Conservation (phyloP, 2,888 invertebrate genomes). For the Lepeophtheirus nordmannii region DNA sequence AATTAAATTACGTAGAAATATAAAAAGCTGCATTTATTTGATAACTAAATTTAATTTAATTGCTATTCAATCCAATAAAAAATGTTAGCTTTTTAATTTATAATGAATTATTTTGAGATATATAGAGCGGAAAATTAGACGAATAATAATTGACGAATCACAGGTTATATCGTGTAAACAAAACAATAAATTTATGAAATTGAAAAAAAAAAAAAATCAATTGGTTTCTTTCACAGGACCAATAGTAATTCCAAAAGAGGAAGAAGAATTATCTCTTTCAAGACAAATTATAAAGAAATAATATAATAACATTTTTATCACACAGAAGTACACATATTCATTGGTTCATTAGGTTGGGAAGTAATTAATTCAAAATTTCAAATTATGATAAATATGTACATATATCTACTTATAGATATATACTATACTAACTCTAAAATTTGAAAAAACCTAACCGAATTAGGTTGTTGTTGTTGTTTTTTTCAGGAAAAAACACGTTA, state of each 20-base stretch:
- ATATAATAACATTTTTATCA: too few relatives aligned
- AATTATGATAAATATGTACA: too few relatives aligned
- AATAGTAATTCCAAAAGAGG: not conserved
- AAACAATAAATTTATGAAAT: too few relatives aligned
- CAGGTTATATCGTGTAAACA: too few relatives aligned
- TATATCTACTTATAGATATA: too few relatives aligned
- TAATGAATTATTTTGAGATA: not conserved
- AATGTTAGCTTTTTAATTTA: not conserved
- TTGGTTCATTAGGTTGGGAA: too few relatives aligned
- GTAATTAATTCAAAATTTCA: too few relatives aligned
- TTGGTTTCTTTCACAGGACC: not conserved
- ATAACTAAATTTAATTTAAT: not conserved
- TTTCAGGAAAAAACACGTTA: too few relatives aligned
- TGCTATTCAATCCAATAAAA: not conserved
- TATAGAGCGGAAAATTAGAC: not conserved
- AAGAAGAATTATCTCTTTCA: not conserved
- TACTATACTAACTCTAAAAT: too few relatives aligned
- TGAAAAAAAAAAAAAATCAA: not conserved
- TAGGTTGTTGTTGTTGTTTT: too few relatives aligned
- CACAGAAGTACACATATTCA: too few relatives aligned
- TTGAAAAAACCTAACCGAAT: too few relatives aligned
- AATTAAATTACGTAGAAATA: not conserved
- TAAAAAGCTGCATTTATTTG: not conserved
- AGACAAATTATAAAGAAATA: not conserved
- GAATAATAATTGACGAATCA: not conserved